Percentiles rank a stretch among this genome's conserved stretches.
Evolutionary conservation across 64 coral and sea anemone genomes (phyloP).

Genomic region (Stichodactyla mertensii): DNA sequence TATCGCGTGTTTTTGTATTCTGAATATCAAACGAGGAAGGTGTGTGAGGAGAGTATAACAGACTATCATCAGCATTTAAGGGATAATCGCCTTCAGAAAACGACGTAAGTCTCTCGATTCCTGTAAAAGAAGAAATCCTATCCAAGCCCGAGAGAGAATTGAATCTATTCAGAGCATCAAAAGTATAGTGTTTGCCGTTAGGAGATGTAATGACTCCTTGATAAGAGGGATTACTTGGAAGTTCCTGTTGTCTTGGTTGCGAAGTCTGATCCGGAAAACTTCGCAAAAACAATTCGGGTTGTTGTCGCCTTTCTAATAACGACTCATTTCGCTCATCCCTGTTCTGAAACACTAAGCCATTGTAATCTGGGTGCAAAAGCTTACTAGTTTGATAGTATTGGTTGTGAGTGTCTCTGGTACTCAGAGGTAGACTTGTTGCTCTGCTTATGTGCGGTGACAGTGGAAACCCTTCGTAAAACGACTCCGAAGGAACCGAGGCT

Average conservation of each 20-base stretch:
- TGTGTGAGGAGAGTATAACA: conserved; percentile 12
- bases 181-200: neutral
- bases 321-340: neutral
- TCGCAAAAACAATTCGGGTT: neutral
- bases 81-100: neutral
- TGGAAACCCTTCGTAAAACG: neutral
- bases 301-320: neutral
- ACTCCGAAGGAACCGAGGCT: neutral
- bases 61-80: neutral
- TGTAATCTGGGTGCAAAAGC: neutral
- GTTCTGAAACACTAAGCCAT: neutral
- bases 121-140: neutral
- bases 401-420: neutral
- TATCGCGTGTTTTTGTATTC: conserved; percentile 27
- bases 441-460: neutral
- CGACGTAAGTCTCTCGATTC: neutral
- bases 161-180: neutral
- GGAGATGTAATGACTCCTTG: neutral
- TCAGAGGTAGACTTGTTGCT: neutral
- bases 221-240: neutral
- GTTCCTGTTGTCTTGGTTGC: neutral
- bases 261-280: neutral
- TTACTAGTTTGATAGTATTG: neutral
- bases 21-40: conserved; percentile 1
- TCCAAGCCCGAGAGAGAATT: neutral